Base-by-base conservation (phyloP, 2,113 vertebrate genomes). In the Theristicus caerulescens region DNA sequence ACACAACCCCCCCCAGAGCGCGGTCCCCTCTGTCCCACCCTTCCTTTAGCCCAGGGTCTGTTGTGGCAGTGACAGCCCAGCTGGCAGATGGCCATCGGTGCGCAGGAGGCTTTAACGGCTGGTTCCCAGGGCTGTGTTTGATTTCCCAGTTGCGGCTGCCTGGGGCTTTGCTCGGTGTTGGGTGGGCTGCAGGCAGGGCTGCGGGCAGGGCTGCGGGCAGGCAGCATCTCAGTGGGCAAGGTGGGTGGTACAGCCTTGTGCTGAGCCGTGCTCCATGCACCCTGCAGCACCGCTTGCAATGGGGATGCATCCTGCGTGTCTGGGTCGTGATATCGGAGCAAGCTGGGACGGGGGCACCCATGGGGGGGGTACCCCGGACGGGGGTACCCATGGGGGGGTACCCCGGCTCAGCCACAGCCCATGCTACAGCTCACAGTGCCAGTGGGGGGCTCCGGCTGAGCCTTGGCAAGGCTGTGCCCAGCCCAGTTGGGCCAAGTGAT, bases 401-500 rank as follows among this genome's bases (percentile, higher is more conserved):
- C 42, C 42, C 3, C 2, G 52, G 34, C 46, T 47, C 40, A 16
- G 51, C 20, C 42, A 6, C 42, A 51, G 7, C 51, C 19, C 6
- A 0, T 14, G 4, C 71, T 12, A 20, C 5, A 2, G 31, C 82
- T 67, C 19, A 1, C 13, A 11, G 36, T 10, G 7, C n/a, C 1
- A 11, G 13, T 2, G 12, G 36, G n/a, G 19, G 20, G 16, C 46
- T 69, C 55, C 14, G 2, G 55, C 49, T 16, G 24, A 65, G 51
- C 62, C 58, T 65, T 34, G 42, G 55, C 51, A n/a, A 29, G 22
- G 49, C 57, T 17, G 66, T 42, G 31, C 73, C 62, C 62, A 47
- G 46, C 71, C 49, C 4, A 17, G 16, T 27, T 18, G 34, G 47
- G 71, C 66, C 4, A 5, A 0, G 21, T 10, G 13, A n/a, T 9